Base-by-base conservation (phyloP, 2,113 vertebrate genomes). In the Pitta sordida region DNA sequence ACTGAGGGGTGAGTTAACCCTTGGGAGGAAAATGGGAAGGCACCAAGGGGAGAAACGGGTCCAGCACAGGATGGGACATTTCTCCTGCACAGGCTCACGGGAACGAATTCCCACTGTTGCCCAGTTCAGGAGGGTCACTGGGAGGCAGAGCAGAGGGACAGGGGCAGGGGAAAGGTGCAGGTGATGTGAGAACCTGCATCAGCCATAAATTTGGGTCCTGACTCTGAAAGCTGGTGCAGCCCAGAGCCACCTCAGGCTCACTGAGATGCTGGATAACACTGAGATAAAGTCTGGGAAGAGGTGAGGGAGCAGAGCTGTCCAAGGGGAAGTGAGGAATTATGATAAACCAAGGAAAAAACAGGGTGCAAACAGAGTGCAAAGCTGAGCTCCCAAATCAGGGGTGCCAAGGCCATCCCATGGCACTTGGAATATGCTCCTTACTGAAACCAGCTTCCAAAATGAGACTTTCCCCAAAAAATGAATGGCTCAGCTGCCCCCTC, bases 71-170 rank as follows among this genome's bases (percentile, higher is more conserved):
- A 1, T 29, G 27, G 81, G 56, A 7, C 11, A 11, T 16, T n/a
- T 23, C 52, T 75, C 37, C 52, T 63, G 11, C 0, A 1, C 1
- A 12, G 34, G 7, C 17, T 64, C n/a, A 59, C 46, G 37, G 1
- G 2, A 15, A 52, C 44, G 36, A 81, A 29, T 60, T 5, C 0
- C 51, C 41, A 41, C 4, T 2, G 14, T 2, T 70, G 17, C 46
- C 41, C 41, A 30, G 1, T 2, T 0, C 16, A 9, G 60, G 51
- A 8, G 49, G 30, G 22, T 44, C 30, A 20, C 5, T 14, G 18
- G 48, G 30, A 83, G 29, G 16, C 30, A 70, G 20, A 69, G 34
- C 19, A 70, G 34, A 82, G 34, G 22, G 8, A 20, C 4, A 46
- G 59, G 59, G 43, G 24, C 34, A 83, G 43, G 11, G 22, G 13